Percentiles rank a stretch among this genome's conserved stretches.
These are phyloP conservation scores for Magallana nippona DNA, from an alignment of 2,888 invertebrate species.

Conservation along the genomic window DNA sequence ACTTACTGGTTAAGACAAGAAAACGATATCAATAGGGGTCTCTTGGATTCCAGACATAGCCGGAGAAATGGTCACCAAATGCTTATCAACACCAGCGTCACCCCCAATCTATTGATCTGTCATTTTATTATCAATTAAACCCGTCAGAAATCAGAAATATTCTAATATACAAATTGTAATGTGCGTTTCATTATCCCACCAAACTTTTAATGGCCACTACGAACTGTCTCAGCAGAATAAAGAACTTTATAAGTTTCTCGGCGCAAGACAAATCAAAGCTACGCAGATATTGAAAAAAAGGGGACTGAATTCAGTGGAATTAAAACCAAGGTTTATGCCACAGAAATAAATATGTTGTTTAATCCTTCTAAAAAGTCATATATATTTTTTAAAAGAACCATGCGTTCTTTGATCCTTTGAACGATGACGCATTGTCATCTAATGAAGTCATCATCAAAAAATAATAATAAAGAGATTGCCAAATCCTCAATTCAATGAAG, in stretches of 20 bases:
- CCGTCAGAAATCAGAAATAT: constrained; percentile 18
- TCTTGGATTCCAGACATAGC: constrained; percentile 2
- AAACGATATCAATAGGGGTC: constrained; percentile 27
- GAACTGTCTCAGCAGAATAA: neutral
- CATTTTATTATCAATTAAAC: constrained; percentile 22
- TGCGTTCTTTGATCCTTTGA: constrained; percentile 20
- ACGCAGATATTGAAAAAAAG: neutral
- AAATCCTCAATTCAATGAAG: too few species aligned
- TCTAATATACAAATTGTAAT: constrained; percentile 33
- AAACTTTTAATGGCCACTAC: constrained; percentile 32
- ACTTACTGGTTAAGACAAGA: constrained; percentile 24
- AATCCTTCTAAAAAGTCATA: constrained; percentile 7
- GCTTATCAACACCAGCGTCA: constrained; percentile 4
- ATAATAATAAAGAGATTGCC: neutral
- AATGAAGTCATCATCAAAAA: neutral
- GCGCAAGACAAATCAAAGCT: constrained; percentile 29
- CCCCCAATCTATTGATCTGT: constrained; percentile 13
- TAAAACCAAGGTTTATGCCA: constrained; percentile 10
- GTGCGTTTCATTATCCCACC: constrained; percentile 27
- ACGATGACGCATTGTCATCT: neutral
- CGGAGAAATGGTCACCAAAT: constrained; percentile 22
- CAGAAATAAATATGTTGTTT: neutral
- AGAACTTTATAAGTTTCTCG: constrained; percentile 29
- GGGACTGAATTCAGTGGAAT: neutral
- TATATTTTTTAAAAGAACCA: neutral